Base-by-base conservation (phyloP, 2,113 vertebrate genomes). In the Brachionichthys hirsutus region DNA sequence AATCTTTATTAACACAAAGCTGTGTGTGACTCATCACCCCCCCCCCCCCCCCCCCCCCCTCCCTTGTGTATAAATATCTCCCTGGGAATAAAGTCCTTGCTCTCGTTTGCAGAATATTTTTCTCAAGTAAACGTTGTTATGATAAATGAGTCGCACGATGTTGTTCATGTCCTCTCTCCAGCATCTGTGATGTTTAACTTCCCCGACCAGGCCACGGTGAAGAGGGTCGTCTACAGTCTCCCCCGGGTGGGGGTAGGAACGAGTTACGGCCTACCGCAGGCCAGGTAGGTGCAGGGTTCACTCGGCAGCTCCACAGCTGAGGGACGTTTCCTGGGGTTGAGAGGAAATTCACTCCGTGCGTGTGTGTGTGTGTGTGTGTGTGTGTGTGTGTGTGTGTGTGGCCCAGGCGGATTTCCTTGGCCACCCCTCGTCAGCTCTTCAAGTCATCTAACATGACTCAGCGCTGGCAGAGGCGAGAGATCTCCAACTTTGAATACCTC, bases 361-460 rank as follows among this genome's bases (percentile, higher is more conserved):
- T 35, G 22, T 58, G 12, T 54, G 41, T 61, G 13, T 22, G 35
- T 53, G 12, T 53, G 34, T 17, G 16, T 22, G 30, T 38, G 78
- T 34, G 11, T 30, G 24, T 56, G 34, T 46, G 11, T 60, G 19
- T 64, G 13, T 46, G 30, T 56, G 9, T 58, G 15, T 40, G 1
- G 52, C 15, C 41, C 82, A 99, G 97, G 88, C 93, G 97, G 75
- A 99, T 99, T 81, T 99, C 97, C 36, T 77, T 99, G 91, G 97
- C 96, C 47, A 99, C 96, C 15, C 95, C 97, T 41, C 92, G 97
- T 48, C 97, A 99, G 89, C 94, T 99, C 70, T 99, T 99, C 88
- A 99, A 99, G 87, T 99, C 97, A n/a, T 99, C 97, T 80, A 99
- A 99, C 87, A 99, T 99, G 97, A 99, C 97, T 35, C 97, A 99